Base-by-base conservation (phyloP, 1,140 invertebrate genomes). In the Periplaneta americana region DNA sequence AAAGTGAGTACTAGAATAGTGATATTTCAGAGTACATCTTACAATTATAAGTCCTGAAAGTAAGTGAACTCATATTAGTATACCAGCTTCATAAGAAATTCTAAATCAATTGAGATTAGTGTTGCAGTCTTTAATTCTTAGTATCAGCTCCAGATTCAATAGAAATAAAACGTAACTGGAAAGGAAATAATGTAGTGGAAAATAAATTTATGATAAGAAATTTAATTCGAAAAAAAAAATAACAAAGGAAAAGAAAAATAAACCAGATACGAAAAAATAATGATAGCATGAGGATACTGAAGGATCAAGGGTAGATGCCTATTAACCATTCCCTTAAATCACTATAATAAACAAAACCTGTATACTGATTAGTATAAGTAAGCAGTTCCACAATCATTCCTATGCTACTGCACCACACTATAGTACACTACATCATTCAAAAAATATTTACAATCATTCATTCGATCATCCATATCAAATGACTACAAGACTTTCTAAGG, bases 31-130 rank as follows among this genome's bases (percentile, higher is more conserved):
- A 66, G 28, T n/a, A 66, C 48, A 66, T 11, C 48, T 66, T 66
- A 66, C 48, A 48, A 1, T 48, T 78, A 81, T 74, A 75, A 80
- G 74, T 35, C 74, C 74, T 81, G 66, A 74, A 81, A 81, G 75
- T 37, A 32, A 81, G 36, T 74, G 34, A 75, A 34, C 35, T 36
- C 32, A 75, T 34, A 36, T 78, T 78, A 78, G 76, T 78, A 78
- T 75, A 78, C 28, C 35, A 13, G 35, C 76, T 22, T 75, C 74
- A n/a, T 31, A 75, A 75, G 8, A 75, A n/a, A 75, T 75, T 32
- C 74, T 39, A 28, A 28, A 66, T 66, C 48, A 66, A 66, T 8
- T 66, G 22, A 66, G 48, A 66, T 66, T 66, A 66, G 48, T 66
- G 48, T n/a, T 13, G 4, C 13, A 66, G 22, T n/a, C 28, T 66